These are phyloP conservation scores for Pygocentrus nattereri DNA, from an alignment of 2,797 vertebrate genomes.

Conservation along the genomic window DNA sequence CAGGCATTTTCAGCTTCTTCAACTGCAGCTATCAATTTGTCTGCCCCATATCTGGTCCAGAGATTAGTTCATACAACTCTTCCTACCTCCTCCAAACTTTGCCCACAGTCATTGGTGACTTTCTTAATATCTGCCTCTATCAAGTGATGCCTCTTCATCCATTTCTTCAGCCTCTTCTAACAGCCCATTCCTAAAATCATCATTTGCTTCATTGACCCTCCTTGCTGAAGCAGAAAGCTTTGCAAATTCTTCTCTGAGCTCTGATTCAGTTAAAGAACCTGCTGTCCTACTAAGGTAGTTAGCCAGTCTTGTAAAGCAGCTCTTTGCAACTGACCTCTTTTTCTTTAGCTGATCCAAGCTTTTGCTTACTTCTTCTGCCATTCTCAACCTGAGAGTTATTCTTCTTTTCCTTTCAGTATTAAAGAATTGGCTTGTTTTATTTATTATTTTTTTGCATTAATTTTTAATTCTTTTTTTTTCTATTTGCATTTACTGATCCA, in stretches of 20 bases:
- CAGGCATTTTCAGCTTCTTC: too few species aligned
- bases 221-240: background rate
- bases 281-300: background rate
- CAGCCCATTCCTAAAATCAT: background rate
- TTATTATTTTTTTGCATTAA: background rate
- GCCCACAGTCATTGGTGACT: too few species aligned
- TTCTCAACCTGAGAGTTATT: background rate
- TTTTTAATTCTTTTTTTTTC: too few species aligned
- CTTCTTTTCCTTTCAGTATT: background rate
- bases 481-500: background rate
- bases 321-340: constrained; percentile 7
- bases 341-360: constrained; percentile 2
- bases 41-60: too few species aligned
- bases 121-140: too few species aligned
- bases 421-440: background rate
- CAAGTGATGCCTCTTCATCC: too few species aligned
- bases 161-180: too few species aligned
- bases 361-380: background rate
- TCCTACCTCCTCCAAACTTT: too few species aligned
- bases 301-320: constrained; percentile 5
- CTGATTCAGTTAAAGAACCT: background rate
- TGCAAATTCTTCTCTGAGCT: constrained; percentile 12
- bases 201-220: background rate
- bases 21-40: too few species aligned
- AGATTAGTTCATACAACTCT: too few species aligned